Conservation (phyloP, 2,113 vertebrate genomes). For the Pluvianellus socialis region DNA sequence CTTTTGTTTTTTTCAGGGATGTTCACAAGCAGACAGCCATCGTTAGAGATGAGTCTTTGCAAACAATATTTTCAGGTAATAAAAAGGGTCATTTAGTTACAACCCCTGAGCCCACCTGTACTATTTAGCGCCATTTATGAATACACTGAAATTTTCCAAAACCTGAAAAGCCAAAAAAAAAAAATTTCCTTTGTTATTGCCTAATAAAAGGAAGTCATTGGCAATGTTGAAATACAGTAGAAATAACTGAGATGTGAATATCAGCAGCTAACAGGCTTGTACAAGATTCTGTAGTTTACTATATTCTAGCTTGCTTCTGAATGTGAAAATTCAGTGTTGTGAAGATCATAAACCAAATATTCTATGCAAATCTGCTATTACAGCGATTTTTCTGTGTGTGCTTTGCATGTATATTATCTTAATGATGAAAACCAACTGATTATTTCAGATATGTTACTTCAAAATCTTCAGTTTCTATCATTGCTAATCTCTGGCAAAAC, state of each 20-base stretch:
- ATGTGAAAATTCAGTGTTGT: not conserved
- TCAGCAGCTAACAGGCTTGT: not conserved
- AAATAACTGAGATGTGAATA: not conserved
- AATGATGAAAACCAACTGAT: not conserved
- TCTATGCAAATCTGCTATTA: not conserved
- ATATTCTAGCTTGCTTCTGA: not conserved
- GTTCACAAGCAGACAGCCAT: slow-evolving; percentile 87
- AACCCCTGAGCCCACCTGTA: not conserved
- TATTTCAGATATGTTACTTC: not conserved
- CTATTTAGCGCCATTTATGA: not conserved
- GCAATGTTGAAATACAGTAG: not conserved
- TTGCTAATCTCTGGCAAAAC: not conserved
- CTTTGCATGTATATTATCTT: not conserved
- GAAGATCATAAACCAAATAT: not conserved
- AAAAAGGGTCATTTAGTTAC: not conserved
- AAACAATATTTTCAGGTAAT: slow-evolving; percentile 90
- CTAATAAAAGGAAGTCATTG: not conserved
- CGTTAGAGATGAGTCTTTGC: slow-evolving; percentile 93
- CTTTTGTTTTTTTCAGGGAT: slow-evolving; percentile 79
- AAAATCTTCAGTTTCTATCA: not conserved
- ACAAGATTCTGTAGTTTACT: not conserved
- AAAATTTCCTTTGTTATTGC: not conserved
- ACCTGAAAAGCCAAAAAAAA: not conserved
- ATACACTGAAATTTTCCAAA: not conserved
- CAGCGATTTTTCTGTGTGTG: not conserved